phyloP scores from a whole-genome alignment of 2,797 vertebrate genomes.

The Gymnothorax javanicus region DNA sequence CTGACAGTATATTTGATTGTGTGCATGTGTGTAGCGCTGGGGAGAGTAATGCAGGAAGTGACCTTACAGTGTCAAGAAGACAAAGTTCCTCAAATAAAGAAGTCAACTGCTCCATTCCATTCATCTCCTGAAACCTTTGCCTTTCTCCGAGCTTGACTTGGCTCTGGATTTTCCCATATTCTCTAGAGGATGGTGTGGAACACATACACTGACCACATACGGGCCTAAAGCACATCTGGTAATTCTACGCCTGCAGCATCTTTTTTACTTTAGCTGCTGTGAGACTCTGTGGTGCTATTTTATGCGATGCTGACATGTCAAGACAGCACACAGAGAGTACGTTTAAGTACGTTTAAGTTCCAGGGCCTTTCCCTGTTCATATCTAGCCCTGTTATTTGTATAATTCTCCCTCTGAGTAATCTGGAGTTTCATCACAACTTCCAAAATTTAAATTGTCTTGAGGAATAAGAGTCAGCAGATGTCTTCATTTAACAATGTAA shows the following conservation, averaged over 20 bases:
- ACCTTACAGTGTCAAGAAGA: constrained; percentile 60
- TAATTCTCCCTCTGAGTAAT: constrained; percentile 21
- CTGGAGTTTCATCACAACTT: constrained; percentile 14
- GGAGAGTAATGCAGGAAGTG: constrained; percentile 25
- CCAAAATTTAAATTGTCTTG: background rate
- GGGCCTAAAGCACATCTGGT: constrained; percentile 56
- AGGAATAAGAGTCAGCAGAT: background rate
- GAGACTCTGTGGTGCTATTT: constrained; percentile 50
- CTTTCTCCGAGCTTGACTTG: constrained; percentile 55
- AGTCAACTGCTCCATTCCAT: constrained; percentile 63
- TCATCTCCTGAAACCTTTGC: constrained; percentile 54
- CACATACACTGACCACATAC: constrained; percentile 57
- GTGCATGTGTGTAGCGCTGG: background rate
- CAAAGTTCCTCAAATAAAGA: constrained; percentile 62
- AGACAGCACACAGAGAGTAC: constrained; percentile 41
- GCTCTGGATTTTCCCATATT: constrained; percentile 54
- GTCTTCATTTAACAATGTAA: background rate
- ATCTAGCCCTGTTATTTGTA: constrained; percentile 35
- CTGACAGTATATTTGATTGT: constrained; percentile 26
- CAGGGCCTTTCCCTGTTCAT: constrained; percentile 21
- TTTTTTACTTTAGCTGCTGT: constrained; percentile 34
- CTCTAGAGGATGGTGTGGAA: constrained; percentile 58
- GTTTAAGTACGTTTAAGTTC: constrained; percentile 42
- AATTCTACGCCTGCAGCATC: constrained; percentile 46
- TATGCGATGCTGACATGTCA: constrained; percentile 45